Percentiles rank a stretch among this genome's conserved stretches.
Evolutionary conservation across 2,113 vertebrate genomes (phyloP).

Genomic region (Megaceryle maxima): DNA sequence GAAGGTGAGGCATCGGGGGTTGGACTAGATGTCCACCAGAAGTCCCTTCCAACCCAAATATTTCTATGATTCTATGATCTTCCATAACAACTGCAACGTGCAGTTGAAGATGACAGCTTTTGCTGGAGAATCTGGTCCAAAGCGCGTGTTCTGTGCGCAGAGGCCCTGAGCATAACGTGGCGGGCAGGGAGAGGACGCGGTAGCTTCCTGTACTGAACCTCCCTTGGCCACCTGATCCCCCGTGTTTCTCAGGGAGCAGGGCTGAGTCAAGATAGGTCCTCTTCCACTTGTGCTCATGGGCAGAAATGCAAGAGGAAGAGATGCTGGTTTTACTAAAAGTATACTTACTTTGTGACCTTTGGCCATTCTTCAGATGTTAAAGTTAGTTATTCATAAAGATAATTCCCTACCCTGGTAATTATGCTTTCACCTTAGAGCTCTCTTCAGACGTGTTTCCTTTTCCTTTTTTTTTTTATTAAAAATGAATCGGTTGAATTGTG

Average conservation of each 20-base stretch:
- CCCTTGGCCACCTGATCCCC: background rate
- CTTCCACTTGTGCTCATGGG: background rate
- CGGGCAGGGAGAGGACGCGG: background rate
- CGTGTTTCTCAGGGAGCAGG: background rate
- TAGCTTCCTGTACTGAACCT: background rate
- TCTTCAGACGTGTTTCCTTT: background rate
- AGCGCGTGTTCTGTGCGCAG: background rate
- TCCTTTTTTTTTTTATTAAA: background rate
- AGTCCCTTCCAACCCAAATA: too few relatives aligned
- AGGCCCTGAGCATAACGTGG: background rate
- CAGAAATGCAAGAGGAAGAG: background rate
- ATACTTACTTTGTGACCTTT: background rate
- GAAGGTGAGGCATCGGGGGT: background rate
- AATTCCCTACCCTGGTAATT: slow-evolving; percentile 27
- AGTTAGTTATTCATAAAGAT: background rate
- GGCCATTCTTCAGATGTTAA: slow-evolving; percentile 11
- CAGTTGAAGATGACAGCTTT: background rate
- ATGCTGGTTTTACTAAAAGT: background rate
- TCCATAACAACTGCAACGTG: background rate
- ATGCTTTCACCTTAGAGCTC: background rate
- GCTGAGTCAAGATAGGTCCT: background rate
- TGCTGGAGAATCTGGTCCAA: background rate
- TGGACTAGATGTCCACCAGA: too few relatives aligned
- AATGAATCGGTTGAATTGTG: slow-evolving; percentile 16
- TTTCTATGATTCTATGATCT: background rate